Evolutionary conservation across 2,113 vertebrate species (phyloP).

Genomic region (Paedocypris sp.): DNA sequence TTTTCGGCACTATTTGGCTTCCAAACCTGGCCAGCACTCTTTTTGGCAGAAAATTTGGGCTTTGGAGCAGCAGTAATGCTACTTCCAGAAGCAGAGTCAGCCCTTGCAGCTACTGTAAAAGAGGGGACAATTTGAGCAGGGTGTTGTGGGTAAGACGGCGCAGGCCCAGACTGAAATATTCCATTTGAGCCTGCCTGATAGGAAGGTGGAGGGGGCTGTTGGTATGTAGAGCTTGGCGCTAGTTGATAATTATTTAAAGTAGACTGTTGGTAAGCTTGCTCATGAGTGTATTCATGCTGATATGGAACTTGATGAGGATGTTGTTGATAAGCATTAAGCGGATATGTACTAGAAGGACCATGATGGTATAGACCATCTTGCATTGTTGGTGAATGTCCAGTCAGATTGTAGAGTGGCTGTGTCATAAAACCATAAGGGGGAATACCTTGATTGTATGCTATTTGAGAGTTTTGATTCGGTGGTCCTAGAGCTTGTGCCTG

Average conservation of each 20-base stretch:
- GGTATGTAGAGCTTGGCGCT: slow-evolving; percentile 45
- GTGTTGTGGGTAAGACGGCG: slow-evolving; percentile 50
- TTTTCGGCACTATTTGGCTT: slow-evolving; percentile 71
- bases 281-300: slow-evolving; percentile 47
- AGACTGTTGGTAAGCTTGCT: slow-evolving; percentile 48
- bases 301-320: slow-evolving; percentile 26
- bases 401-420: slow-evolving; percentile 62
- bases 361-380: slow-evolving; percentile 62
- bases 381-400: slow-evolving; percentile 51
- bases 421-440: slow-evolving; percentile 52
- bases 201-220: slow-evolving; percentile 36
- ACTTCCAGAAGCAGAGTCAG: slow-evolving; percentile 55
- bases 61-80: slow-evolving; percentile 70
- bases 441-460: slow-evolving; percentile 49
- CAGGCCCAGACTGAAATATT: slow-evolving; percentile 40
- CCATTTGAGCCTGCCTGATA: slow-evolving; percentile 40
- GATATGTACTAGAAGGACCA: slow-evolving; percentile 44
- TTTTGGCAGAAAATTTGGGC: slow-evolving; percentile 94
- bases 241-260: slow-evolving; percentile 37
- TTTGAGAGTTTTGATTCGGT: slow-evolving; percentile 50
- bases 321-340: slow-evolving; percentile 27
- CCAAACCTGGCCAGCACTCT: slow-evolving; percentile 87
- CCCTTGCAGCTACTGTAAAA: slow-evolving; percentile 66
- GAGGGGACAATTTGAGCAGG: slow-evolving; percentile 50
- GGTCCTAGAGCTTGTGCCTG: slow-evolving; percentile 34